Percentiles rank a stretch among this genome's conserved stretches.
phyloP scores from a whole-genome alignment of 2,888 invertebrate genomes.

The Nemotelus pantherinus region DNA sequence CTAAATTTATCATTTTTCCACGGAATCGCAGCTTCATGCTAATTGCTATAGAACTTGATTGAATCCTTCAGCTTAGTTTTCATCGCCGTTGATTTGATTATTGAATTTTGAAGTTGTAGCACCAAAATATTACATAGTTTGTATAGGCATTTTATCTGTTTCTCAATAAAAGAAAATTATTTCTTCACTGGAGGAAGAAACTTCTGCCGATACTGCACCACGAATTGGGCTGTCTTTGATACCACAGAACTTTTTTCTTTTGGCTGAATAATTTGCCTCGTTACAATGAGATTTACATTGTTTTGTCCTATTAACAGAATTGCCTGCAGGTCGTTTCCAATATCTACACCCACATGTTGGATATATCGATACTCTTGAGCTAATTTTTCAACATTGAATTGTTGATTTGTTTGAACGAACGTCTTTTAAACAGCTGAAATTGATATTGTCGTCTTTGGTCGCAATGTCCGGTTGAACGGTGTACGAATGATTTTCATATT shows the following conservation, averaged over 20 bases:
- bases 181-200: background rate
- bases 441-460: background rate
- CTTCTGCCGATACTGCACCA: too few species aligned
- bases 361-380: background rate
- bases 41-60: background rate
- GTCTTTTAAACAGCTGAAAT: background rate
- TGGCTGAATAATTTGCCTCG: background rate
- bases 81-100: background rate
- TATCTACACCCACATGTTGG: background rate
- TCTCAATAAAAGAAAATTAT: background rate
- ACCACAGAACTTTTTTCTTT: background rate
- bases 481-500: background rate
- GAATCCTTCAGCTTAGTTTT: background rate
- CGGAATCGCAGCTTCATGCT: background rate
- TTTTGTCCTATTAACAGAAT: constrained; percentile 11
- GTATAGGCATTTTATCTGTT: background rate
- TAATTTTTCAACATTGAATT: background rate
- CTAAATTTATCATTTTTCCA: constrained; percentile 4
- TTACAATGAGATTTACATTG: background rate
- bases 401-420: constrained; percentile 7
- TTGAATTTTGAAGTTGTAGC: background rate
- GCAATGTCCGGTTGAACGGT: background rate
- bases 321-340: background rate
- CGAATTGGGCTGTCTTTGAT: background rate
- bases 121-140: background rate